Evolutionary conservation across 2,113 vertebrate genomes (phyloP), one percentile per base, ranked within the genome.

Genomic region (Empidonax traillii): DNA sequence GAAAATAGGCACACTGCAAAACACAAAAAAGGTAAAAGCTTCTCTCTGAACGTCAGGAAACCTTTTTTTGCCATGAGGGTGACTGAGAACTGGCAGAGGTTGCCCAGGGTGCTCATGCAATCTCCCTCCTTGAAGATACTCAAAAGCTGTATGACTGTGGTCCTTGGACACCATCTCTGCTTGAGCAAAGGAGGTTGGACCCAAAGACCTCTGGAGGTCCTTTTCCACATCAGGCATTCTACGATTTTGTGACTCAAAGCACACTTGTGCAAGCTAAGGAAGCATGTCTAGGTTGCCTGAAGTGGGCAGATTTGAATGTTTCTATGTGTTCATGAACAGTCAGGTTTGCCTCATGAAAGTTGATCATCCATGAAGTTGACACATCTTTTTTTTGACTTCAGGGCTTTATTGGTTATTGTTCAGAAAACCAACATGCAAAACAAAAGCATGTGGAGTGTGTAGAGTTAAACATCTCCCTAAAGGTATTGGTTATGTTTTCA

Each of bases 231-330:
- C 24, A 51, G 37, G 11, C 25, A 25, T 37, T 39, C 17, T 59
- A 23, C 66, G 73, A 52, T 58, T 65, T 16, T 44, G 6, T 51
- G 44, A 46, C 20, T 46, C 37, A 71, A 47, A 65, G 19, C 39
- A 47, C 37, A 33, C 24, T 41, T 22, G 4, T 27, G 9, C 27
- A 44, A 56, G 37, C 20, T n/a, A n/a, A 82, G 63, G 63, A 71
- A 27, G 17, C 14, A 14, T 6, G 13, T 66, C 11, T 0, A 4
- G 8, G 4, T 33, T 80, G 9, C 22, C 39, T 75, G 51, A 41
- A 0, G 0, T 14, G 4, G 37, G 37, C 75, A 63, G 33, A 27
- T 65, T 71, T 52, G 22, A 35, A 8, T 37, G 8, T 6, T 49
- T 61, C 27, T 35, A 3, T 49, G 21, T 51, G 52, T 6, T 82